Percentiles rank a stretch among this genome's conserved stretches.
Evolutionary conservation across 2,113 vertebrate species (phyloP).

Genomic region (Triplophysa dalaica): DNA sequence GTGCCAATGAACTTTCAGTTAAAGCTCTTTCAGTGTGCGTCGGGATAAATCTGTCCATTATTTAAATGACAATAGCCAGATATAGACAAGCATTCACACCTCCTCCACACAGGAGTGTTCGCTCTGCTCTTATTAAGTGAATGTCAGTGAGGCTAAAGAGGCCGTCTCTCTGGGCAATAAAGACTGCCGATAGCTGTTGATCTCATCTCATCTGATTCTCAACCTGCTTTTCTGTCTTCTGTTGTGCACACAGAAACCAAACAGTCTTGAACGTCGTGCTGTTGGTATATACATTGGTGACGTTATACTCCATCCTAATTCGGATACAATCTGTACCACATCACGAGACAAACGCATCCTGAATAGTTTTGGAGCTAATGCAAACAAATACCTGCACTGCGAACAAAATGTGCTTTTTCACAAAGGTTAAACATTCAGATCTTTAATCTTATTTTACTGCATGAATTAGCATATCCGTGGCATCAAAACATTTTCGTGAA

Average conservation of each 20-base stretch:
- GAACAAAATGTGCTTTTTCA: too few species aligned
- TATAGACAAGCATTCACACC: slow-evolving; percentile 9
- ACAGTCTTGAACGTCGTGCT: background rate
- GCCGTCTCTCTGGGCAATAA: slow-evolving; percentile 31
- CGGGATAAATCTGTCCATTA: background rate
- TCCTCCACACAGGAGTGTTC: slow-evolving; percentile 19
- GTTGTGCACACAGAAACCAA: background rate
- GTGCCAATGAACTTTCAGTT: background rate
- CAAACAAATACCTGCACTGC: too few species aligned
- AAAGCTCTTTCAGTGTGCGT: background rate
- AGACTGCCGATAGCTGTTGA: slow-evolving; percentile 22
- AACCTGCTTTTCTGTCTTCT: background rate
- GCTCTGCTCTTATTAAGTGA: slow-evolving; percentile 42
- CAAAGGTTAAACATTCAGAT: too few species aligned
- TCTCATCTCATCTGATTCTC: background rate
- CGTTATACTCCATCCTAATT: background rate
- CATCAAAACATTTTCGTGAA: too few species aligned
- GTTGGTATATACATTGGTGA: background rate
- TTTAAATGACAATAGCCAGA: background rate
- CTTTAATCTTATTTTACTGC: too few species aligned
- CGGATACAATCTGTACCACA: too few species aligned
- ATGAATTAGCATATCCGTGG: too few species aligned
- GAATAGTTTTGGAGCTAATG: too few species aligned
- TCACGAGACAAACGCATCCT: too few species aligned
- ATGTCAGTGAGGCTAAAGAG: slow-evolving; percentile 40